phyloP scores from a whole-genome alignment of 2,113 vertebrate genomes.

The Haliaeetus leucogaster region DNA sequence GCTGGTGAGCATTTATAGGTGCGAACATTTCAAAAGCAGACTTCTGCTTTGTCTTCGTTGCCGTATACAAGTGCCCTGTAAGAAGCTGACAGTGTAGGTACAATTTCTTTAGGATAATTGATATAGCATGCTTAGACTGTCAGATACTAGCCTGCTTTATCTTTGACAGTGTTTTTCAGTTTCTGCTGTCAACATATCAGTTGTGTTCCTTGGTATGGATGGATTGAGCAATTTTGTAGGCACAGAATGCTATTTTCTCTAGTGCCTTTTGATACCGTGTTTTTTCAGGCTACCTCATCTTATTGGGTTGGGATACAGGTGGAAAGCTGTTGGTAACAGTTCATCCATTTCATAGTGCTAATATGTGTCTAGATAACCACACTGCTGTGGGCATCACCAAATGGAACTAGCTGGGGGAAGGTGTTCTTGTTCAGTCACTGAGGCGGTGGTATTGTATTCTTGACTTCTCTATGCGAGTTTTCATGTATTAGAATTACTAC shows the following conservation, averaged over 20 bases:
- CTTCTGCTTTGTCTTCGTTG: background rate
- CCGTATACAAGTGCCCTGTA: background rate
- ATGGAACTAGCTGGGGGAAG: no score
- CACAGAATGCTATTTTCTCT: background rate
- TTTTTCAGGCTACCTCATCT: background rate
- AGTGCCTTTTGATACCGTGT: background rate
- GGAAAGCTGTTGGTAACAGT: background rate
- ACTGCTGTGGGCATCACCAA: background rate
- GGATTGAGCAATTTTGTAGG: background rate
- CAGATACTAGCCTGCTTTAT: background rate
- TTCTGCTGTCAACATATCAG: background rate
- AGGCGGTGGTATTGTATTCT: no score
- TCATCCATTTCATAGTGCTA: background rate
- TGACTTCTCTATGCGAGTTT: background rate
- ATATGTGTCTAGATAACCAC: rapidly evolving
- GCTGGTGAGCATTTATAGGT: background rate
- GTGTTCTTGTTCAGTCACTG: background rate
- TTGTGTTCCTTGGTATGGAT: background rate
- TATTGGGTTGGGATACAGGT: background rate
- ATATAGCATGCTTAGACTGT: background rate
- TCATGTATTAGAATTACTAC: rapidly evolving
- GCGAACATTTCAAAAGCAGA: background rate
- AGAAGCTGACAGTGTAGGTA: background rate
- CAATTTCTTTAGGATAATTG: background rate
- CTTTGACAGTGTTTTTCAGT: background rate